These are phyloP conservation scores for Polyergus mexicanus DNA, from an alignment of 1,140 invertebrate species.

Conservation along the genomic window DNA sequence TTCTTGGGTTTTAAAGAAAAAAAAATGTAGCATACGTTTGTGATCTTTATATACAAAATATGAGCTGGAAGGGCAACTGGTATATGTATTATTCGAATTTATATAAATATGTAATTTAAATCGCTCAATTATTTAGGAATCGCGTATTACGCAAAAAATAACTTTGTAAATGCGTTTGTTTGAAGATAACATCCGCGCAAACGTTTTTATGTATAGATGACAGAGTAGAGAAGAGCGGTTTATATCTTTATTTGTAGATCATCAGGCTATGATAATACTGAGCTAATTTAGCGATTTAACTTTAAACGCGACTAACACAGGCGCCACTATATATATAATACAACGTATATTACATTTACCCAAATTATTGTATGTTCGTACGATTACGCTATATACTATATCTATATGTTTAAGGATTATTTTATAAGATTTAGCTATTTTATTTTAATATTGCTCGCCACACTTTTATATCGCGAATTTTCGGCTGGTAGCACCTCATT, in stretches of 20 bases:
- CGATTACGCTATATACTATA: not conserved
- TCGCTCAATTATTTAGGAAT: not conserved
- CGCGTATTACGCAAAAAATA: not conserved
- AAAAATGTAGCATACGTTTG: not conserved
- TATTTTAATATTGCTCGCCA: not conserved
- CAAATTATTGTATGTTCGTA: constrained; percentile 6
- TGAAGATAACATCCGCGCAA: not conserved
- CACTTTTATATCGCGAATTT: constrained; percentile 41
- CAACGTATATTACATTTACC: constrained; percentile 13
- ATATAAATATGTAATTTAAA: constrained; percentile 7
- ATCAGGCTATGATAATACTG: constrained; percentile 31
- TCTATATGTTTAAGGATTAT: constrained; percentile 40
- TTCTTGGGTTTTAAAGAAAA: not conserved
- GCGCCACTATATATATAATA: not conserved
- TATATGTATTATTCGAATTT: not conserved
- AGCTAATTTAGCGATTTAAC: constrained; percentile 13
- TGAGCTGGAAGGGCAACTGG: not conserved
- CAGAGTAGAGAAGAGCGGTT: not conserved
- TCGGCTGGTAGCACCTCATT: constrained; percentile 20
- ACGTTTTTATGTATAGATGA: not conserved
- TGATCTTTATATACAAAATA: not conserved
- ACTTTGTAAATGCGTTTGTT: not conserved
- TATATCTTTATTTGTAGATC: constrained; percentile 22
- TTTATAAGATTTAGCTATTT: constrained; percentile 32
- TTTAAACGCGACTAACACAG: not conserved